Evolutionary conservation across 2,888 invertebrate species (phyloP), one percentile per base, ranked within the genome.

Genomic region (Coremacera marginata): DNA sequence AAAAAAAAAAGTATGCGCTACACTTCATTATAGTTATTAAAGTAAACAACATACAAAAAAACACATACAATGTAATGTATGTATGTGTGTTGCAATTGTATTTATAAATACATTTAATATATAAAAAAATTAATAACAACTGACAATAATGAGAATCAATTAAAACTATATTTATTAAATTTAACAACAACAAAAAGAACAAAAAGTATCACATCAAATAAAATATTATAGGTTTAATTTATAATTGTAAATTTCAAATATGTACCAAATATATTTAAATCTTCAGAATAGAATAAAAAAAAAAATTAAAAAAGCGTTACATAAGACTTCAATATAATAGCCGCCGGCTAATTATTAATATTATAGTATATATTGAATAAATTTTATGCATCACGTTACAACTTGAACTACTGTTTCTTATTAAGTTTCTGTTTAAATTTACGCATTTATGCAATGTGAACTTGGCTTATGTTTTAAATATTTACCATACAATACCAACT

Each of bases 141-240:
- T 86, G 88, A 88, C 88, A 88, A 88, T 88, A 88, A 87, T 84
- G 83, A 84, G 84, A 84, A 86, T 87, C 86, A 87, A 87, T 87
- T 87, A 87, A 82, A 80, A 80, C 80, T 82, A 83, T 82, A 80
- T 78, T 77, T 70, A 76, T 77, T 75, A 76, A 80, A 49, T 55
- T 34, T 19, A 51, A 62, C 25, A 52, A 67, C 19, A 19, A 70
- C 2, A 75, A 7, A 68, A 60, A 62, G 5, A 60, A 67, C 49
- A 68, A 25, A 68, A 8, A 51, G 8, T 71, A 60, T 11, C 62
- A 51, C 67, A 67, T 25, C 19, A 71, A 37, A 70, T 62, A 70
- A 57, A 31, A 51, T 34, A 31, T 67, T 65, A 51, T 73, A 60
- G 31, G 52, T 55, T 65, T 52, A 52, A 51, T 65, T 65, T 37